Base-by-base conservation (phyloP, 2,113 vertebrate species). In the Bagarius yarrelli region DNA sequence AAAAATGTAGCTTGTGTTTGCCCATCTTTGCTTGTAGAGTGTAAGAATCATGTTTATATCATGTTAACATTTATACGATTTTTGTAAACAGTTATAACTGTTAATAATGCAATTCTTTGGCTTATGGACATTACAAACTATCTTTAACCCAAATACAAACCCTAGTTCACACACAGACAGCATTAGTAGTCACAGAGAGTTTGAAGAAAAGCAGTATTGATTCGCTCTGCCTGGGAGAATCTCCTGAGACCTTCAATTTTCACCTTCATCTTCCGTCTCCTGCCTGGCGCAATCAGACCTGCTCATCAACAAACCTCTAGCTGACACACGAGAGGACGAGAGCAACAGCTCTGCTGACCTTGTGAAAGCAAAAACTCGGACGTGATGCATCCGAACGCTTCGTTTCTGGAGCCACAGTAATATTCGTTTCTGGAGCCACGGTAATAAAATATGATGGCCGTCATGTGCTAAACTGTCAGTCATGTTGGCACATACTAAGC, bases 181-280 rank as follows among this genome's bases (percentile, higher is more conserved):
- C 72, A 83, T 72, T 63, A 72, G 71, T 76, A 80, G 71, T 69
- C 61, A 77, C 56, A 75, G 52, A 78, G 66, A 80, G 76, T 77
- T 69, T 72, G 44, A 75, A 85, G 72, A 76, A 82, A 80, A 77
- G 67, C 60, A 76, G 61, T 83, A 85, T 85, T 69, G 84, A 83
- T 85, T 80, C 40, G 23, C 50, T 56, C 59, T 59, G 64, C 50
- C 56, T 80, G 64, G 27, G 55, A 83, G 78, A 85, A 30, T 83
- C 81, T 69, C 74, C 75, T 19, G 79, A 30, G 84, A 83, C 44
- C 19, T 76, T 73, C 64, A 63, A 83, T 83, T 85, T 81, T 83
- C 81, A 74, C 78, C 81, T 83, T 74, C 81, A 85, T 85, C 78
- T 67, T 83, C 73, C 53, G 77, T 83, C 81, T 80, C 50, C 81